These are phyloP conservation scores for Drosophila trapezifrons DNA, from an alignment of 1,140 invertebrate genomes.

Conservation along the genomic window DNA sequence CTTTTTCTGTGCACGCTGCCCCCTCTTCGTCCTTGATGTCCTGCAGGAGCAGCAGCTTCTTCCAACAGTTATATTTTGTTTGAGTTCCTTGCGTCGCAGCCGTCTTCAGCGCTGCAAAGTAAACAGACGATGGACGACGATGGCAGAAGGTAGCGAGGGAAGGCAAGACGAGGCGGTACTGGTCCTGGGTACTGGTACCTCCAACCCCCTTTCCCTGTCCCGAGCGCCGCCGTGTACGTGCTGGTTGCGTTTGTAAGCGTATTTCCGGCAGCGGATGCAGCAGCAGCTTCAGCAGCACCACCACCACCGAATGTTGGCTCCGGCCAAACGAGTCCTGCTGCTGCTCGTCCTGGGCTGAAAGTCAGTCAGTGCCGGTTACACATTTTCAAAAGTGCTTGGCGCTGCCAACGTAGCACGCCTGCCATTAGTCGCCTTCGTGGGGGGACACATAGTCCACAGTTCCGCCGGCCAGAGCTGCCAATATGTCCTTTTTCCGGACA, in stretches of 20 bases:
- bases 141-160: conserved; percentile 3
- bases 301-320: conserved; percentile 69
- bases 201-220: conserved; percentile 5
- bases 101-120: conserved; percentile 75
- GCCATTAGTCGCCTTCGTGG: conserved; percentile 58
- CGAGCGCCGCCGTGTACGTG: conserved; percentile 52
- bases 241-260: conserved; percentile 73
- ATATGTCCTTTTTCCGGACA: not conserved
- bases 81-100: conserved; percentile 70
- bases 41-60: conserved; percentile 56
- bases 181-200: not conserved
- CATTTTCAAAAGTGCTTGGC: conserved; percentile 79
- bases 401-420: conserved; percentile 54
- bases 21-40: conserved; percentile 1
- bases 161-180: conserved; percentile 4
- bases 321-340: conserved; percentile 68
- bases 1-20: conserved; percentile 73
- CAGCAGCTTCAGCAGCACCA: conserved; percentile 41
- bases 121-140: conserved; percentile 46
- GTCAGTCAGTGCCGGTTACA: conserved; percentile 81
- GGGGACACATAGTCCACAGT: conserved; percentile 5
- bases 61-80: conserved; percentile 80
- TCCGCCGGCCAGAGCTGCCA: conserved; percentile 6
- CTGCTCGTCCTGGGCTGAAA: conserved; percentile 57
- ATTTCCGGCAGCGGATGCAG: conserved; percentile 76